Percentiles rank a stretch among this genome's conserved stretches.
Evolutionary conservation across 2,888 invertebrate genomes (phyloP).

Genomic region (Alcis repandata): DNA sequence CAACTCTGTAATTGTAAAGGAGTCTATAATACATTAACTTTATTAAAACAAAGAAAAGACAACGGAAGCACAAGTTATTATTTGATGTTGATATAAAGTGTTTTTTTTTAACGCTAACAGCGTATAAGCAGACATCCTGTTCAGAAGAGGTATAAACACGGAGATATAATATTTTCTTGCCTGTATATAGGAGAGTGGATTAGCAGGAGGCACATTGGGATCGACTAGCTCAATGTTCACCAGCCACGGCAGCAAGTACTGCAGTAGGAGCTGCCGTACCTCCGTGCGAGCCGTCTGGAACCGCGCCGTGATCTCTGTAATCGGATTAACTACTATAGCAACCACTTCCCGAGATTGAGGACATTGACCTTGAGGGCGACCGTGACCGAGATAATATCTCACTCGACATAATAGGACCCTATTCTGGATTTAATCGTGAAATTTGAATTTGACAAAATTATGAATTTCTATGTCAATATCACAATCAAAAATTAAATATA

Average conservation of each 20-base stretch:
- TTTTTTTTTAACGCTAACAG: too few species aligned
- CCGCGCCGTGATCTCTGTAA: slow-evolving; percentile 97
- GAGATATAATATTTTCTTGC: slow-evolving; percentile 66
- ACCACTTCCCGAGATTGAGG: too few species aligned
- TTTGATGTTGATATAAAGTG: not conserved
- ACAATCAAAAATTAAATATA: too few species aligned
- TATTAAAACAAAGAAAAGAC: not conserved
- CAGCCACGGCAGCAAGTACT: slow-evolving; percentile 98
- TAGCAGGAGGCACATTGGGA: slow-evolving; percentile 97
- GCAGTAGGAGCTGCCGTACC: slow-evolving; percentile 95
- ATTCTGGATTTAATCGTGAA: too few species aligned
- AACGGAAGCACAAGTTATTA: not conserved
- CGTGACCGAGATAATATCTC: too few species aligned
- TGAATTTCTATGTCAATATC: too few species aligned
- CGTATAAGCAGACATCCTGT: too few species aligned
- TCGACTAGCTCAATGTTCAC: slow-evolving; percentile 99
- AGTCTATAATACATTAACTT: too few species aligned
- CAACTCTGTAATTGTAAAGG: too few species aligned
- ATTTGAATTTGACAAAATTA: too few species aligned
- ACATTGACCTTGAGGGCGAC: too few species aligned
- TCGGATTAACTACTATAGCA: not conserved
- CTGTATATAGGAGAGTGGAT: slow-evolving; percentile 94
- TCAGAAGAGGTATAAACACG: not conserved
- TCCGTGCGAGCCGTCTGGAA: slow-evolving; percentile 98
- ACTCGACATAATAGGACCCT: too few species aligned